A percentile compares a stretch with the other conserved stretches of the same genome.
phyloP scores from a whole-genome alignment of 2,888 invertebrate species.

The Rotaria magnacalcarata region DNA sequence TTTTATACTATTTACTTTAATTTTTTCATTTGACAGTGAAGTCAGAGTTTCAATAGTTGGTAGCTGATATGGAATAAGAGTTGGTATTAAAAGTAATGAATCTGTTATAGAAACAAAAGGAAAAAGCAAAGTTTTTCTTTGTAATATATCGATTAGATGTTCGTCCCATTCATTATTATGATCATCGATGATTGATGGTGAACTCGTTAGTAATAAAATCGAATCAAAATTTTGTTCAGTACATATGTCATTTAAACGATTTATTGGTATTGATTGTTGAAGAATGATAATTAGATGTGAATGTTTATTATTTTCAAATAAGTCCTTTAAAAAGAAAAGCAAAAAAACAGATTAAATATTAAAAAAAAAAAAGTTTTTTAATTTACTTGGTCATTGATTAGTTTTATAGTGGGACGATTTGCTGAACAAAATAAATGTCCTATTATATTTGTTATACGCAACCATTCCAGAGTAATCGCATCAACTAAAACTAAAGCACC shows the following conservation, averaged over 20 bases:
- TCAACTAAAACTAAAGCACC: slow-evolving; percentile 20
- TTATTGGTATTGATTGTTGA: background rate
- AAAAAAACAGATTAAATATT: background rate
- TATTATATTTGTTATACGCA: background rate
- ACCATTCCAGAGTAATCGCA: background rate
- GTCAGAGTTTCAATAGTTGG: background rate
- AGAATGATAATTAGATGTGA: background rate
- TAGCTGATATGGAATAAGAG: background rate
- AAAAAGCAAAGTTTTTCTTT: slow-evolving; percentile 20
- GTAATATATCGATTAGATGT: background rate
- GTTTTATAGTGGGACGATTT: background rate
- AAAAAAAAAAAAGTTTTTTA: background rate
- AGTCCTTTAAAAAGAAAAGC: background rate
- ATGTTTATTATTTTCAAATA: background rate
- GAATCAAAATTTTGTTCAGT: background rate
- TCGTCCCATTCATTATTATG: background rate
- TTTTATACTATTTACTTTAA: background rate
- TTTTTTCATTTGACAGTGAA: background rate
- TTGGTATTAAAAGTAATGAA: background rate
- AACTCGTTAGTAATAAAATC: background rate
- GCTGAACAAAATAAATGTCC: background rate
- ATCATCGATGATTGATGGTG: background rate
- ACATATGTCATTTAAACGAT: slow-evolving; percentile 1
- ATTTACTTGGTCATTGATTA: background rate
- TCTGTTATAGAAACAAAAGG: background rate